These are phyloP conservation scores for Piaya cayana DNA, from an alignment of 2,113 vertebrate genomes.

Conservation along the genomic window DNA sequence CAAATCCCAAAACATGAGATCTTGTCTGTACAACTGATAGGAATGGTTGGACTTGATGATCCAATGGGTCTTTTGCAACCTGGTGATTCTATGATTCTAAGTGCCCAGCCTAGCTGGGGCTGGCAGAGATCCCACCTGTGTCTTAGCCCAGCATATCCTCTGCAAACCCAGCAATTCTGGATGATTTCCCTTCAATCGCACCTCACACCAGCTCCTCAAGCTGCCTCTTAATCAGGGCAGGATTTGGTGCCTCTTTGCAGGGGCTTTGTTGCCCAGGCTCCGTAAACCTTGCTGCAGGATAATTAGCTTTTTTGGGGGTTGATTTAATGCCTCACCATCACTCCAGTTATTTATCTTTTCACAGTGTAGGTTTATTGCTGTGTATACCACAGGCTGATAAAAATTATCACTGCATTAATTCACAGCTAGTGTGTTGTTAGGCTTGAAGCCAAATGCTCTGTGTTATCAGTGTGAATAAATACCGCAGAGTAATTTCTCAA, in stretches of 20 bases:
- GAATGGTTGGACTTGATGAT: too few species aligned
- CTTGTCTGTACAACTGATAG: background rate
- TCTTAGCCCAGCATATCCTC: background rate
- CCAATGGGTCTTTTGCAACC: too few species aligned
- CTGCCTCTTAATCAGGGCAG: background rate
- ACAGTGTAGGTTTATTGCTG: constrained; percentile 4
- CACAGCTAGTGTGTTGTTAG: background rate
- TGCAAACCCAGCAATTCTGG: fast-evolving
- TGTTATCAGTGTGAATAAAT: constrained; percentile 51
- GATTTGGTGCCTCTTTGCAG: fast-evolving
- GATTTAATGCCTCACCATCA: constrained; percentile 3
- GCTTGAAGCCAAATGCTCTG: constrained; percentile 3
- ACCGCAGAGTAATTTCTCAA: constrained; percentile 21
- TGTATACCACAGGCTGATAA: constrained; percentile 22
- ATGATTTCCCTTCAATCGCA: background rate
- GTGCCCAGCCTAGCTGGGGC: background rate
- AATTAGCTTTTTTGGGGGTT: background rate
- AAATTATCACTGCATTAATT: constrained; percentile 60
- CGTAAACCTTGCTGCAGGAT: background rate
- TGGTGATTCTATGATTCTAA: too few species aligned
- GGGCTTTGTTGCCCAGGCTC: background rate
- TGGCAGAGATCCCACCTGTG: background rate
- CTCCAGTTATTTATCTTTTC: background rate
- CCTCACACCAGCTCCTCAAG: fast-evolving
- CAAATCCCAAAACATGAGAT: background rate